Evolutionary conservation across 2,797 vertebrate genomes (phyloP).

Genomic region (Ispidina lecontei): DNA sequence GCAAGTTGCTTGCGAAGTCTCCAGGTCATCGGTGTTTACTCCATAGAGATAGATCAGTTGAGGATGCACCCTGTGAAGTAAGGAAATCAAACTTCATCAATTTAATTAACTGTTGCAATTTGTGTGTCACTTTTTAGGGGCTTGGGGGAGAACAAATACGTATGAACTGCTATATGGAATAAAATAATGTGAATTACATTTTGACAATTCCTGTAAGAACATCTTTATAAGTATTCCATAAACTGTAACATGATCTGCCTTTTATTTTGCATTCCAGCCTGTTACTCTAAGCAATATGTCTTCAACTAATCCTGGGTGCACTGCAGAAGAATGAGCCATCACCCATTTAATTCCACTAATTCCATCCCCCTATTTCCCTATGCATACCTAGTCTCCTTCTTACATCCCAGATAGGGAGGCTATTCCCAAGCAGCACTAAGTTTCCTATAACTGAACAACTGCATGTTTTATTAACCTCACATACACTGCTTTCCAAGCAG

Average conservation of each 20-base stretch:
- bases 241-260: neutral
- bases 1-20: conserved; percentile 82
- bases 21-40: conserved; percentile 82
- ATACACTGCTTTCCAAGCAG: neutral
- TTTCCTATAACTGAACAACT: neutral
- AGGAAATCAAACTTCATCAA: neutral
- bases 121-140: neutral
- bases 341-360: neutral
- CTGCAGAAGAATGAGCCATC: neutral
- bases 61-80: conserved; percentile 86
- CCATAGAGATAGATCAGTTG: conserved; percentile 90
- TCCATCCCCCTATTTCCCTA: neutral
- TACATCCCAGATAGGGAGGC: neutral
- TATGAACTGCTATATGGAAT: neutral
- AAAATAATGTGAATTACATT: neutral
- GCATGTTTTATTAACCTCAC: neutral
- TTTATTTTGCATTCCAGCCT: neutral
- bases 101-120: neutral
- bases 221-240: neutral
- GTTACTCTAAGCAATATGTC: neutral
- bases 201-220: neutral
- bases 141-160: neutral
- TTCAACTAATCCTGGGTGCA: neutral
- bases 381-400: neutral
- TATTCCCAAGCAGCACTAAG: neutral